Percentiles rank a stretch among this genome's conserved stretches.
Conservation (phyloP, 1,140 invertebrate species). For the Tetragnatha versicolor region DNA sequence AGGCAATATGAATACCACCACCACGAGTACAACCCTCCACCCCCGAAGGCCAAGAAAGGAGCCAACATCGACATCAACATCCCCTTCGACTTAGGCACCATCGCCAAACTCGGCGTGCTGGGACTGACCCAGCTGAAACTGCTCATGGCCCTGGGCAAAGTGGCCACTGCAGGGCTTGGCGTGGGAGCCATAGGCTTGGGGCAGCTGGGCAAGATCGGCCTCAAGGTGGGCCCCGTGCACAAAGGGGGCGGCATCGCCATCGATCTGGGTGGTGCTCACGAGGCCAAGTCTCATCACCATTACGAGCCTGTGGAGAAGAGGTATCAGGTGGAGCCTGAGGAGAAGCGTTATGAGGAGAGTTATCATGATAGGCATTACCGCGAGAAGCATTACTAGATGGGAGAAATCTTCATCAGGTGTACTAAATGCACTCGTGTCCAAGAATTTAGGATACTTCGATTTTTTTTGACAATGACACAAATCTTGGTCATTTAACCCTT, state of each 20-base stretch:
- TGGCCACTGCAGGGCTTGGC: conserved; percentile 35
- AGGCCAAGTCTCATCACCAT: conserved; percentile 17
- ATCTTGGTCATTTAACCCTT: no score
- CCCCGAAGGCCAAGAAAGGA: background rate
- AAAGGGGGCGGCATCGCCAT: conserved; percentile 29
- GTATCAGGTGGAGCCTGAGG: background rate
- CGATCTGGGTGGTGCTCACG: background rate
- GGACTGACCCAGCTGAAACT: conserved; percentile 40
- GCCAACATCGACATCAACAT: conserved; percentile 46
- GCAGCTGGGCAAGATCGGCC: conserved; percentile 27
- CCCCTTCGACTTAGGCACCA: conserved; percentile 36
- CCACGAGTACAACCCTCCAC: conserved; percentile 24
- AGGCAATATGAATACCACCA: conserved; percentile 24
- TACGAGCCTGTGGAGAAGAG: conserved; percentile 30
- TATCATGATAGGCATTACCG: no score
- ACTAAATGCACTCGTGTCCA: no score
- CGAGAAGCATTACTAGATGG: no score
- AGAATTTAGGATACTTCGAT: no score
- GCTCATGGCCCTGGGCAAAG: conserved; percentile 35
- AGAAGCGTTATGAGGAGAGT: conserved; percentile 36
- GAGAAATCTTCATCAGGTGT: no score
- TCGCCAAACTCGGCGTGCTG: conserved; percentile 37
- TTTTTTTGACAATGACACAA: no score
- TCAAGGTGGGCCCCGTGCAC: background rate
- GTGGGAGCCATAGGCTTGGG: conserved; percentile 32